phyloP scores from a whole-genome alignment of 2,888 invertebrate genomes.

The Sylvicola cinctus region DNA sequence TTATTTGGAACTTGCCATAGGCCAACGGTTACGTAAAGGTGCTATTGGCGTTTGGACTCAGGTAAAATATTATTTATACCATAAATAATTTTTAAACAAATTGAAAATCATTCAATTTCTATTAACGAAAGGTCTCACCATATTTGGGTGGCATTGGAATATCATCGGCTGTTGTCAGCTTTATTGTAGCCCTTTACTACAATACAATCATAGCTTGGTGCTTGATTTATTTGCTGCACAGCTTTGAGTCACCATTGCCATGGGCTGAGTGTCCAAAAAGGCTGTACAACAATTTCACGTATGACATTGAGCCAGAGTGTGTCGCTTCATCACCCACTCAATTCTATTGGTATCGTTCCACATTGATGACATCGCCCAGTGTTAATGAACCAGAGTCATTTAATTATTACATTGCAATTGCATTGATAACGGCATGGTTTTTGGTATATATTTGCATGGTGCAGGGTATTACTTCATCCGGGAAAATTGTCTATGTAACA shows the following conservation, averaged over 20 bases:
- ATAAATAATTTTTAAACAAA: neutral
- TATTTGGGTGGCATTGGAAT: conserved; percentile 78
- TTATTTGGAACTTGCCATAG: conserved; percentile 87
- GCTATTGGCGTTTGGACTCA: conserved; percentile 93
- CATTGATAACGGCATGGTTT: conserved; percentile 77
- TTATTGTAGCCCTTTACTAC: conserved; percentile 90
- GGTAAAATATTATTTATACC: conserved; percentile 11
- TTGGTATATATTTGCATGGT: conserved; percentile 93
- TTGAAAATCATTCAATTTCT: neutral
- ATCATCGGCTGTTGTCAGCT: conserved; percentile 88
- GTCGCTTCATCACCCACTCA: conserved; percentile 73
- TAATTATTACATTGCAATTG: conserved; percentile 80
- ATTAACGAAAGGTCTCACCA: conserved; percentile 41
- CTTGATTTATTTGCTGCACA: conserved; percentile 82
- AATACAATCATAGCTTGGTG: conserved; percentile 98
- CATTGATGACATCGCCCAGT: conserved; percentile 73
- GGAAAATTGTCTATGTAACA: conserved; percentile 90
- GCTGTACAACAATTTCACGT: conserved; percentile 59
- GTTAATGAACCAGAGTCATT: conserved; percentile 70
- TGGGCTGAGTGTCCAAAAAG: conserved; percentile 83
- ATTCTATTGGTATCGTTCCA: conserved; percentile 89
- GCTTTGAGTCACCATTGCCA: conserved; percentile 77
- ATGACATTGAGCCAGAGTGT: conserved; percentile 61
- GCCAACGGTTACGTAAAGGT: conserved; percentile 80
- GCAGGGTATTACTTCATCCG: conserved; percentile 91